Conservation (phyloP, 2,113 vertebrate genomes). For the Benitochromis conjunctus region DNA sequence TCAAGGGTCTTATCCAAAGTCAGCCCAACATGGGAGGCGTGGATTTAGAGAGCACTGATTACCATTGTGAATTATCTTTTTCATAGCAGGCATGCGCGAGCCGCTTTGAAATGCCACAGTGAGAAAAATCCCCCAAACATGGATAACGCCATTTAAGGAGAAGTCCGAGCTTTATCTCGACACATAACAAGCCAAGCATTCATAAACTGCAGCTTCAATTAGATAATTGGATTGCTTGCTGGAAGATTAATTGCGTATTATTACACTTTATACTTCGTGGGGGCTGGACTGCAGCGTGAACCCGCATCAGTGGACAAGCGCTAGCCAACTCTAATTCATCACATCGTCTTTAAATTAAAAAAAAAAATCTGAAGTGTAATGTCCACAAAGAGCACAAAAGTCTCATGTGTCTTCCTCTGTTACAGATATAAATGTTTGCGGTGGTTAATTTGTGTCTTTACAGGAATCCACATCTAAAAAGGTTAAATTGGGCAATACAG, state of each 20-base stretch:
- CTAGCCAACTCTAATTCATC: not conserved
- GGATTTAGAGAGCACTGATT: slow-evolving; percentile 45
- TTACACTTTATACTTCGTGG: slow-evolving; percentile 34
- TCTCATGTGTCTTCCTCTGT: not conserved
- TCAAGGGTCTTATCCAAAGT: slow-evolving; percentile 42
- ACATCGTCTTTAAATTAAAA: not conserved
- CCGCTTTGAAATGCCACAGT: slow-evolving; percentile 35
- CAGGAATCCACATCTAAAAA: slow-evolving; percentile 28
- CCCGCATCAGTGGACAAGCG: not conserved
- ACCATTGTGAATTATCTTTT: slow-evolving; percentile 51
- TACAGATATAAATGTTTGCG: not conserved
- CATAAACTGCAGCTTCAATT: slow-evolving; percentile 51
- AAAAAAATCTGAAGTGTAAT: not conserved
- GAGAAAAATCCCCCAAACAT: slow-evolving; percentile 49
- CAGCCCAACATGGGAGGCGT: slow-evolving; percentile 35
- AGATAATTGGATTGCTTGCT: slow-evolving; percentile 65
- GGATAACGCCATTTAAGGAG: slow-evolving; percentile 49
- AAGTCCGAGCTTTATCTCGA: slow-evolving; percentile 53
- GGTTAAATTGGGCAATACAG: slow-evolving; percentile 11
- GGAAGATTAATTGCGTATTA: slow-evolving; percentile 59
- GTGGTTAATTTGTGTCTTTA: slow-evolving; percentile 12
- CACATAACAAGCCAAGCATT: slow-evolving; percentile 35
- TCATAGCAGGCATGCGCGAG: slow-evolving; percentile 11
- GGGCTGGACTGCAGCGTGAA: not conserved
- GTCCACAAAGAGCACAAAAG: not conserved